phyloP scores from a whole-genome alignment of 2,888 invertebrate genomes.

The Falcaria lacertinaria region DNA sequence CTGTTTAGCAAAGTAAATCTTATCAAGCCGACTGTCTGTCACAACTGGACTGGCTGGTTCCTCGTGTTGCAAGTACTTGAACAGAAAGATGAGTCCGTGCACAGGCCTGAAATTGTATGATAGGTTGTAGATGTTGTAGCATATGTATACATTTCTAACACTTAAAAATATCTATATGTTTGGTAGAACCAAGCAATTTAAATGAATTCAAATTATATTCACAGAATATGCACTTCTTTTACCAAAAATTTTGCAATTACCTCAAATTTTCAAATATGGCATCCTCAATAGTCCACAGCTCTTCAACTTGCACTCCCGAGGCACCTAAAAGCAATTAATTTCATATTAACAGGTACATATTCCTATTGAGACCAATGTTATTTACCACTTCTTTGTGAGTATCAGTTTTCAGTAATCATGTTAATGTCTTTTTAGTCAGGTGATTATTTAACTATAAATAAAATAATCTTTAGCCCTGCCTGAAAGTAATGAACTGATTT shows the following conservation, averaged over 20 bases:
- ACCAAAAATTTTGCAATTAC: slow-evolving; percentile 66
- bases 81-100: slow-evolving; percentile 98
- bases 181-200: too few relatives aligned
- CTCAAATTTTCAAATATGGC: slow-evolving; percentile 92
- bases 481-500: too few relatives aligned
- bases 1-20: slow-evolving; percentile 99
- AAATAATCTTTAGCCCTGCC: too few relatives aligned
- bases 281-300: slow-evolving; percentile 96
- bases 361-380: too few relatives aligned
- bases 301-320: slow-evolving; percentile 97
- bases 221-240: background rate
- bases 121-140: slow-evolving; percentile 7
- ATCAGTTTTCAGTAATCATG: too few relatives aligned
- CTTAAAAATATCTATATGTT: too few relatives aligned
- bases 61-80: slow-evolving; percentile 94
- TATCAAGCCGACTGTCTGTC: slow-evolving; percentile 88
- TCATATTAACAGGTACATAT: background rate
- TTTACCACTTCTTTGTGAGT: too few relatives aligned
- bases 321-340: slow-evolving; percentile 81
- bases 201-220: too few relatives aligned
- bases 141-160: too few relatives aligned
- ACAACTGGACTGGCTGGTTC: slow-evolving; percentile 90
- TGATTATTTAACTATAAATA: too few relatives aligned
- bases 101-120: slow-evolving; percentile 86
- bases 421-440: too few relatives aligned